Evolutionary conservation across 2,797 vertebrate genomes (phyloP), one percentile per base, ranked within the genome.

Genomic region (Rhodeus uyekii): DNA sequence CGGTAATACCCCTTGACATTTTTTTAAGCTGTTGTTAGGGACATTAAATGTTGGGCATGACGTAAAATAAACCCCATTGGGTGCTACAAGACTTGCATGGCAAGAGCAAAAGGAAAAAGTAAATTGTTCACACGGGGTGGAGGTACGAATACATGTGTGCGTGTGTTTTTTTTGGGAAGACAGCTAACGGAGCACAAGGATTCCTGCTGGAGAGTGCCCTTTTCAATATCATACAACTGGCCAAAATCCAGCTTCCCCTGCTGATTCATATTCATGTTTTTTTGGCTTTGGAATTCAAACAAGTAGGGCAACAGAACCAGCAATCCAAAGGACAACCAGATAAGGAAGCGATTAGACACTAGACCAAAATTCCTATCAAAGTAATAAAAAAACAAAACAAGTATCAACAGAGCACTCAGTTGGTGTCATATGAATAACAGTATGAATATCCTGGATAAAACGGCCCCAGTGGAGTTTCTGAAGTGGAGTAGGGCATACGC

Each of bases 401-500:
- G 13, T 65, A 74, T 36, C 36, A 32, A 53, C 32, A 64, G 32
- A 48, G 58, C 22, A 46, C 34, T 58, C 24, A 7, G n/a, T 46
- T n/a, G 61, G 76, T 67, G 48, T 55, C 13, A 65, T 39, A 34
- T 75, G 24, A 75, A 64, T 65, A 81, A 46, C 36, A 3, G 48
- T 32, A 65, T 81, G 32, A 58, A 73, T 50, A 85, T 74, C 38
- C 55, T 39, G 36, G 18, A 82, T 58, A 67, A 81, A 71, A 82
- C 46, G 38, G 39, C 50, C n/a, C 50, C 46, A 19, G 65, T 14
- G 61, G 53, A 75, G 46, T 24, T n/a, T 19, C 39, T 68, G 36
- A 84, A 84, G 58, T 80, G 46, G 71, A 64, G 80, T 58, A 83
- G 85, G 78, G 60, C 79, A 81, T 48, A 13, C 9, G 72, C 19